Evolutionary conservation across 2,888 invertebrate species (phyloP).

Genomic region (Galerucella pusilla): DNA sequence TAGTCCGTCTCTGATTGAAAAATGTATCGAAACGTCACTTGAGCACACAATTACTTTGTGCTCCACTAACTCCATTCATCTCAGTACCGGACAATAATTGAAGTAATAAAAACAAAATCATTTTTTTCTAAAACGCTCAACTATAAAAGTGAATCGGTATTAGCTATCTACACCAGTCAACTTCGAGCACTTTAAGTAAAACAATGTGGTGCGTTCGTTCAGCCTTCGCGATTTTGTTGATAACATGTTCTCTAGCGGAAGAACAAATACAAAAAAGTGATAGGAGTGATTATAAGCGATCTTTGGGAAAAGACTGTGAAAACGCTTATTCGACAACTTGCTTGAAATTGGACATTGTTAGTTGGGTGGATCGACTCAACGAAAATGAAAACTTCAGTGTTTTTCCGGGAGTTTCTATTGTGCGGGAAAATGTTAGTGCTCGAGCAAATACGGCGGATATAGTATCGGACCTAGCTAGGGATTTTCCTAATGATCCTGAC

Average conservation of each 20-base stretch:
- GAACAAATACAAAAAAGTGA: constrained; percentile 59
- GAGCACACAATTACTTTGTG: constrained; percentile 63
- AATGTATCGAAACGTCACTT: constrained; percentile 56
- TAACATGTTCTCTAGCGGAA: constrained; percentile 73
- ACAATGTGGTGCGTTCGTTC: constrained; percentile 39
- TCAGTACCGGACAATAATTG: constrained; percentile 50
- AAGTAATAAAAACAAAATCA: constrained; percentile 46
- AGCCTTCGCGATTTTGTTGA: constrained; percentile 30
- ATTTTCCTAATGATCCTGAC: constrained; percentile 78
- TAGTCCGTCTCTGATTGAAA: constrained; percentile 42
- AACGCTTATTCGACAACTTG: constrained; percentile 75
- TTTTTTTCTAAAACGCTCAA: constrained; percentile 41
- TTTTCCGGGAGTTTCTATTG: constrained; percentile 77
- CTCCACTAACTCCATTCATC: constrained; percentile 64
- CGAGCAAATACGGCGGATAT: constrained; percentile 72
- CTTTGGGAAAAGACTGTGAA: constrained; percentile 66
- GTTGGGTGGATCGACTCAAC: constrained; percentile 77
- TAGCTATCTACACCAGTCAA: constrained; percentile 48
- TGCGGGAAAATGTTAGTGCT: constrained; percentile 68
- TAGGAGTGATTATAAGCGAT: constrained; percentile 45
- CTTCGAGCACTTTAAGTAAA: constrained; percentile 12
- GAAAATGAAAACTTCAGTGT: constrained; percentile 75
- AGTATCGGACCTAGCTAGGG: constrained; percentile 77
- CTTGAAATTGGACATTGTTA: constrained; percentile 78
- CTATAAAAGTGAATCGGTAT: constrained; percentile 52